Evolutionary conservation across 2,113 vertebrate genomes (phyloP), one percentile per base, ranked within the genome.

Genomic region (Apistogramma diplotaenia): DNA sequence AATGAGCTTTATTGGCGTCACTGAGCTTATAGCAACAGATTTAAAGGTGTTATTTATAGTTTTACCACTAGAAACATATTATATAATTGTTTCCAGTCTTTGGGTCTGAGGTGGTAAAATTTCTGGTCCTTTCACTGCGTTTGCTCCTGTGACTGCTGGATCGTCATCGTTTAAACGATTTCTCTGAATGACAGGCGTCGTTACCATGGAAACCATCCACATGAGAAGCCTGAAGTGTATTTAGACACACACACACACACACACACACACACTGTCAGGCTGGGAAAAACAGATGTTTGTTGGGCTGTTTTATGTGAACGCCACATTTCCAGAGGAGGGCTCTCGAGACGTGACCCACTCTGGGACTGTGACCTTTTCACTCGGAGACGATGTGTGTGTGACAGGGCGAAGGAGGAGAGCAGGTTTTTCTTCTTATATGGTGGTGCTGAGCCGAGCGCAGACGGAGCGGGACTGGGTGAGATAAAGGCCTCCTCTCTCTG

Each of bases 361-460:
- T 75, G 55, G 46, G 58, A 33, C 6, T 5, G 60, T 5, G 59
- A 33, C 33, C 33, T 61, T 54, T 13, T 21, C 3, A 1, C 25
- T 23, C 73, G n/a, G n/a, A n/a, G n/a, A n/a, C n/a, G n/a, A n/a
- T 35, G 9, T 59, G 70, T 61, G 56, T 12, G 31, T 53, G 76
- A 29, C 58, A 33, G 29, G 19, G 21, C n/a, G 33, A 71, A 15
- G 27, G 43, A 29, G 11, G 53, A 23, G 16, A 59, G 35, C 18
- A 21, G 54, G 6, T 19, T 27, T 78, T 85, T 88, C 75, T 89
- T 90, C 89, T 93, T 89, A 93, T 92, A 91, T 84, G 91, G 91
- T 79, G 78, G 89, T 88, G 79, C 85, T 82, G 56, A 77, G 86
- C 49, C 62, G 23, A 19, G 67, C 75, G 56, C 51, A 76, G 46